phyloP scores from a whole-genome alignment of 2,113 vertebrate genomes.

The Manacus vitellinus region DNA sequence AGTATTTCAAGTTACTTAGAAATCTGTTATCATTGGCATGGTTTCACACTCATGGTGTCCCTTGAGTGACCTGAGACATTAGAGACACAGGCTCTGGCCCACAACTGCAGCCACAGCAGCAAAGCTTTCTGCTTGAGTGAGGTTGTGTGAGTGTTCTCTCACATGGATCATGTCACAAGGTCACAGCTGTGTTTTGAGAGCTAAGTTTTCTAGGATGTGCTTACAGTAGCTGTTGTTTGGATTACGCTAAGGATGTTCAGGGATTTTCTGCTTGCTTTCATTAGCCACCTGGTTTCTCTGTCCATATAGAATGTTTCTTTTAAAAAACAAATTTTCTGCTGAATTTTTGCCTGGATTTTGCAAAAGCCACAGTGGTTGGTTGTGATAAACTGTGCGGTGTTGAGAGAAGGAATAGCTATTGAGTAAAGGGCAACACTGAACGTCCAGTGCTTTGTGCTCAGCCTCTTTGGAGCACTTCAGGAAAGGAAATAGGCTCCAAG shows the following conservation, averaged over 20 bases:
- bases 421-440: not conserved
- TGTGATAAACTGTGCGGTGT: not conserved
- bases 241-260: not conserved
- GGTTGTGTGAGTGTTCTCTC: not conserved
- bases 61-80: not conserved
- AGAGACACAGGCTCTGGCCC: not conserved
- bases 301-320: not conserved
- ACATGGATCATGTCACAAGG: accelerated
- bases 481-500: not conserved
- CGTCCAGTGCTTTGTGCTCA: not conserved
- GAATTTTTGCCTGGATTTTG: not conserved
- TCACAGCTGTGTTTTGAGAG: not conserved
- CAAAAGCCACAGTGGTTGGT: not conserved
- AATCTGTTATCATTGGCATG: not conserved
- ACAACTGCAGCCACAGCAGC: not conserved
- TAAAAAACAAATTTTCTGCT: not conserved
- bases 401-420: not conserved
- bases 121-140: not conserved
- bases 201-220: not conserved
- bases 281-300: not conserved
- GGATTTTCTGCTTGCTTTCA: not conserved
- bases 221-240: not conserved
- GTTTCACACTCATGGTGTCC: not conserved
- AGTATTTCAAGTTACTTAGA: not conserved
- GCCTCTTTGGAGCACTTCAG: not conserved